Conservation (phyloP, 2,888 invertebrate genomes). For the Lithophane semibrunnea region DNA sequence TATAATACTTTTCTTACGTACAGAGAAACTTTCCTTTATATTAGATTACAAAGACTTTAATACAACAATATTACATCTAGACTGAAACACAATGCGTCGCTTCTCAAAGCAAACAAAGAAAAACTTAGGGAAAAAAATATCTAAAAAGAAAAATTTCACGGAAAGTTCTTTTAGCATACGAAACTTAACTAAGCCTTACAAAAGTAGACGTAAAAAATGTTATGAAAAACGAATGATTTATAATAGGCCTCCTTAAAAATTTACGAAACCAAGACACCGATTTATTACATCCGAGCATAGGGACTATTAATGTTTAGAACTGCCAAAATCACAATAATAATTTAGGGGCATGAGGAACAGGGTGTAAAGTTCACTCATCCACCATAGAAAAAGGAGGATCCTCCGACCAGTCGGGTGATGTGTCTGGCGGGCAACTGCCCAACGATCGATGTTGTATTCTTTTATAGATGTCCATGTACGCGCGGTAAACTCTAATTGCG, state of each 20-base stretch:
- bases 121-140: constrained; percentile 33
- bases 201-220: constrained; percentile 70
- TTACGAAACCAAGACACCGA: constrained; percentile 73
- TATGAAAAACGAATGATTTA: constrained; percentile 75
- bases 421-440: no score
- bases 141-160: constrained; percentile 34
- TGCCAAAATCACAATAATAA: neutral
- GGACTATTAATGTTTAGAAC: constrained; percentile 45
- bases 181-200: constrained; percentile 67
- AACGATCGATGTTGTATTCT: no score
- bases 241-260: constrained; percentile 71
- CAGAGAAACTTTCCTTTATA: neutral
- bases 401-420: no score
- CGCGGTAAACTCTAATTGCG: no score
- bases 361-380: no score
- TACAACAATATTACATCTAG: constrained; percentile 46
- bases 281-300: constrained; percentile 67
- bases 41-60: constrained; percentile 29
- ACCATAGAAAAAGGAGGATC: no score
- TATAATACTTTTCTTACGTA: neutral
- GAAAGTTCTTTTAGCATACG: constrained; percentile 59
- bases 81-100: constrained; percentile 45
- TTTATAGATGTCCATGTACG: no score
- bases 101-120: constrained; percentile 50
- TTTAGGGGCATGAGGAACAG: no score